Conservation (phyloP, 1,140 invertebrate genomes). For the Scaptomyza hsui region DNA sequence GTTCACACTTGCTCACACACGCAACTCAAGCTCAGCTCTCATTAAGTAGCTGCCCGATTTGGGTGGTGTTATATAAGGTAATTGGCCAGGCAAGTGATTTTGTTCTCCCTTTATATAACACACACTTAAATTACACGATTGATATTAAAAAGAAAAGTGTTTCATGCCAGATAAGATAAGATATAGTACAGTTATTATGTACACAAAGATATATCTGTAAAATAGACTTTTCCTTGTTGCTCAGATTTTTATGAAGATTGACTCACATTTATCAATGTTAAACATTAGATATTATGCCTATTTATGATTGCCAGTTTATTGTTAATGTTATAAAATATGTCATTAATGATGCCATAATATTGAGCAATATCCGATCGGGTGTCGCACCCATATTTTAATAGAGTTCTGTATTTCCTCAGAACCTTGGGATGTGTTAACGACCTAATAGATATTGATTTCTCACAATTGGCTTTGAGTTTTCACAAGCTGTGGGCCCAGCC, state of each 20-base stretch:
- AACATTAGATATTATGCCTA: constrained; percentile 8
- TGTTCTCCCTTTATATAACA: too few relatives aligned
- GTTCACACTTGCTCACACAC: constrained; percentile 44
- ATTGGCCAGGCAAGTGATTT: constrained; percentile 17
- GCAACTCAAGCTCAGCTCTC: constrained; percentile 7
- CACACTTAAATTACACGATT: too few relatives aligned
- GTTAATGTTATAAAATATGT: constrained; percentile 13
- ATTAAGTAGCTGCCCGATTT: constrained; percentile 55
- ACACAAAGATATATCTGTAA: neutral
- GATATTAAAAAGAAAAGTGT: constrained; percentile 2
- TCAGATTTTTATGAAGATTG: neutral
- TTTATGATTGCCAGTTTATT: constrained; percentile 2
- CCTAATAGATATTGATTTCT: constrained; percentile 3
- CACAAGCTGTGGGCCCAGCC: constrained; percentile 38
- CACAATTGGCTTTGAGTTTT: constrained; percentile 52
- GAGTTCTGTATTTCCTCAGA: constrained; percentile 14
- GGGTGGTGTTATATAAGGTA: constrained; percentile 41
- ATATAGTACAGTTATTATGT: neutral
- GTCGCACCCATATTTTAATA: constrained; percentile 39
- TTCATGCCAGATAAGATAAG: constrained; percentile 12
- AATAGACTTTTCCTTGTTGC: neutral
- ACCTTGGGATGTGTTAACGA: constrained; percentile 14
- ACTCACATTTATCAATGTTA: constrained; percentile 14
- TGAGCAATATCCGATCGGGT: constrained; percentile 16
- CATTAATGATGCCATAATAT: constrained; percentile 7